Evolutionary conservation across 2,113 vertebrate species (phyloP).

Genomic region (Bungarus multicinctus): DNA sequence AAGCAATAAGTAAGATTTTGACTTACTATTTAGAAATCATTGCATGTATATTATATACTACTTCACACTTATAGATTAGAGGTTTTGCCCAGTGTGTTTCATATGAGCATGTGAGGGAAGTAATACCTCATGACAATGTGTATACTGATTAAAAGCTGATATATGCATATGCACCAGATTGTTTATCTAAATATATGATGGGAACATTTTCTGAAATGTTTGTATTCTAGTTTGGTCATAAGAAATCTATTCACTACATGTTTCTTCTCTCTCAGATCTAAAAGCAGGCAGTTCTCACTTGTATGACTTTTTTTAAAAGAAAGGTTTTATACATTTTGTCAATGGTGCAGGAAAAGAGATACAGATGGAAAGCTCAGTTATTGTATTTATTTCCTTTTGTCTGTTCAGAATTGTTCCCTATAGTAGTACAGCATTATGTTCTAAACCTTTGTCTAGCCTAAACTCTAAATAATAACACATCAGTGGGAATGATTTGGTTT

Average conservation of each 20-base stretch:
- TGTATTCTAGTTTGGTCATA: not conserved
- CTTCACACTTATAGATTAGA: not conserved
- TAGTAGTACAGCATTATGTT: not conserved
- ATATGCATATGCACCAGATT: not conserved
- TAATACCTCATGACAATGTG: not conserved
- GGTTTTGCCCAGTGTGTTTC: not conserved
- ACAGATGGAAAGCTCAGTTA: conserved; percentile 18
- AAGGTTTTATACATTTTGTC: conserved; percentile 3
- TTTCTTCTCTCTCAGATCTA: conserved; percentile 28
- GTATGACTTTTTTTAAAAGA: not conserved
- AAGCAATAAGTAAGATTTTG: not conserved
- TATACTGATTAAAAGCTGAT: not conserved
- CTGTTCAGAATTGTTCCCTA: not conserved
- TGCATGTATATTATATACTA: not conserved
- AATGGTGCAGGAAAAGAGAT: not conserved
- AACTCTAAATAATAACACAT: conserved; percentile 22
- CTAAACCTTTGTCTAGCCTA: conserved; percentile 25
- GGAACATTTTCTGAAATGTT: not conserved
- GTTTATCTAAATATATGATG: not conserved
- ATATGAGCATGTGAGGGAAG: not conserved
- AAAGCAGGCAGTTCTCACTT: conserved; percentile 36
- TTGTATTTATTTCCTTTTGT: conserved; percentile 16
- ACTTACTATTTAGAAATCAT: not conserved
- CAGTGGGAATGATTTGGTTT: conserved; percentile 29
- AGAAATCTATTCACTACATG: conserved; percentile 26